Base-by-base conservation (phyloP, 2,113 vertebrate species). In the Entomyzon cyanotis region DNA sequence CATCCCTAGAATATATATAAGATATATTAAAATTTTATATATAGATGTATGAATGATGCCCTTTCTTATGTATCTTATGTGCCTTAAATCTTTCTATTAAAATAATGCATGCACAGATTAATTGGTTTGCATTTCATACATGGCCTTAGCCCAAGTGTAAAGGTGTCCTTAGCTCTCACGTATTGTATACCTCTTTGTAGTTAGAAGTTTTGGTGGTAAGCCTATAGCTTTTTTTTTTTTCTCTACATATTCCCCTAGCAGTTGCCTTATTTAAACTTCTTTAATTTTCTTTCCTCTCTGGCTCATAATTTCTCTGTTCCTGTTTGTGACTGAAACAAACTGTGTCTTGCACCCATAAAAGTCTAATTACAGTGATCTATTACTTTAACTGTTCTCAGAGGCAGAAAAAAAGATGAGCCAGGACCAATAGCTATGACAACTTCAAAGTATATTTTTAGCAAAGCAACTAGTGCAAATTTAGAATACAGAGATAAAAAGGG, bases 371-470 rank as follows among this genome's bases (percentile, higher is more conserved):
- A 30, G 60, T 86, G 75, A 86, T 94, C 90, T 95, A 93, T 93
- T 95, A 83, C 93, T 93, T 91, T 68, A 90, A 56, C 90, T 95
- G 64, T 64, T 92, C 82, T 91, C 37, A 68, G 79, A 90, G 44
- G 79, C 79, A 88, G 82, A 86, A 91, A 76, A 76, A 87, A 91
- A 87, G 78, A 88, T 0, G 1, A 95, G 27, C 71, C 55, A 88
- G 85, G 92, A 93, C 94, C 85, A 90, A 95, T 90, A 96, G 82
- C 85, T 97, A 42, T 92, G 75, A 95, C 75, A 93, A 89, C 71
- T 90, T 96, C 56, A 20, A 84, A 90, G 75, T 84, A 18, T 96
- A 95, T 95, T 96, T 95, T 93, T 97, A 96, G 93, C 75, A 88
- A 88, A 93, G 92, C 75, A 93, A 70, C 79, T 68, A 81, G 71